Base-by-base conservation (phyloP, 1,140 invertebrate species). In the Trichomalopsis sarcophagae region DNA sequence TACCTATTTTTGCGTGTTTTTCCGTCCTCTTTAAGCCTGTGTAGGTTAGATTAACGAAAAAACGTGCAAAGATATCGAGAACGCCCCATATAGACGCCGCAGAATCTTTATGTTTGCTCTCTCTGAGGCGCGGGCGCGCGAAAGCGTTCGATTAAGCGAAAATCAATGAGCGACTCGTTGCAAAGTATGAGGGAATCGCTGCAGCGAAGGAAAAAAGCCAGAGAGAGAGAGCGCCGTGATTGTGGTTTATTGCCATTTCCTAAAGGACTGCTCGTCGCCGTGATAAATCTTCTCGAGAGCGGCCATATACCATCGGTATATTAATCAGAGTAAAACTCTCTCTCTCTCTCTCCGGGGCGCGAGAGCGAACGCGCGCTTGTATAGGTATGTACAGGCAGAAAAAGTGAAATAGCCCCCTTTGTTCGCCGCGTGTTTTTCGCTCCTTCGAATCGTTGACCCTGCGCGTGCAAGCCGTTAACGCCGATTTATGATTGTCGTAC, bases 221-320 rank as follows among this genome's bases (percentile, higher is more conserved):
- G 27, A 27, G 27, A 27, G 27, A 27, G 14, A 68, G 44, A 30
- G 44, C 68, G 47, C 30, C n/a, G 83, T 81, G 77, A 84, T 84
- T 84, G 83, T 84, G 77, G 68, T 80, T 84, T 84, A 84, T 84
- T 84, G 77, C 83, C 77, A 80, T 80, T 84, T 74, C 50, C 47
- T 84, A 80, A 84, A 84, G 50, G 69, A 84, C 83, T 84, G 50
- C 50, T 80, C 69, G 77, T 80, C 83, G 77, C 77, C 83, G 47
- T 80, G 50, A 84, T 84, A 84, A 84, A 84, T 84, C 83, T 74
- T 84, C 33, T 81, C 77, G 74, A 84, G 69, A 80, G 77, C 77
- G 21, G 69, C 78, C 55, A 79, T 86, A 87, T 85, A 87, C 85
- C 84, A 79, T 74, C 69, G 78, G 81, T 86, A 87, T 86, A 87